phyloP scores from a whole-genome alignment of 2,888 invertebrate genomes.

The Pantelozetes paolii region DNA sequence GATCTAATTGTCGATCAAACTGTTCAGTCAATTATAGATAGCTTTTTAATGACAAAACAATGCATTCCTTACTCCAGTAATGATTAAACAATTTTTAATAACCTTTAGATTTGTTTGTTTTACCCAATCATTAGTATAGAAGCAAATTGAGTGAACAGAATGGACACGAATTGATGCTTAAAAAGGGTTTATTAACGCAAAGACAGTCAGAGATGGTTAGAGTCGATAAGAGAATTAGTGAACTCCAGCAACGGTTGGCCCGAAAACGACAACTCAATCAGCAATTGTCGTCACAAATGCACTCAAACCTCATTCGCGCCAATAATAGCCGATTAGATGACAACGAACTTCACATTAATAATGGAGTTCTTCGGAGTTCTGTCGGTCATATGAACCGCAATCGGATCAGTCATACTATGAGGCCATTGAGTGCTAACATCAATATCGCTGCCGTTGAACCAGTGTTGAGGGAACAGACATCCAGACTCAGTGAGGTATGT shows the following conservation, averaged over 20 bases:
- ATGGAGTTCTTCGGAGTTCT: slow-evolving; percentile 36
- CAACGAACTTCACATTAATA: not conserved
- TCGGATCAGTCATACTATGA: slow-evolving; percentile 34
- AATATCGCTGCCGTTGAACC: slow-evolving; percentile 54
- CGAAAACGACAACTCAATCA: slow-evolving; percentile 79
- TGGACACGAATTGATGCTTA: slow-evolving; percentile 80
- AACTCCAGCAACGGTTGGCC: slow-evolving; percentile 83
- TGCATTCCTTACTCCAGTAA: no score
- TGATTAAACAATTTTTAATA: slow-evolving; percentile 2
- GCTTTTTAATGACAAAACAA: no score
- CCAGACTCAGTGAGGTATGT: slow-evolving; percentile 16
- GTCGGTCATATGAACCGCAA: slow-evolving; percentile 29
- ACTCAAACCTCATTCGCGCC: slow-evolving; percentile 20
- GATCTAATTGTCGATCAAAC: slow-evolving; percentile 4
- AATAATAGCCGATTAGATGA: slow-evolving; percentile 11
- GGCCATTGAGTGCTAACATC: slow-evolving; percentile 48
- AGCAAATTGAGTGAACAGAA: slow-evolving; percentile 94
- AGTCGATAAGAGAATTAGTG: slow-evolving; percentile 87
- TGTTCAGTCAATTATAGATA: not conserved
- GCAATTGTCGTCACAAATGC: slow-evolving; percentile 62
- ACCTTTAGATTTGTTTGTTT: slow-evolving; percentile 24
- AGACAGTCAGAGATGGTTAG: slow-evolving; percentile 85
- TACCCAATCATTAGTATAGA: slow-evolving; percentile 68
- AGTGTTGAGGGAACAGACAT: slow-evolving; percentile 50
- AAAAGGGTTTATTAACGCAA: slow-evolving; percentile 78